phyloP scores from a whole-genome alignment of 2,888 invertebrate genomes.

The Calephelis perditalis region DNA sequence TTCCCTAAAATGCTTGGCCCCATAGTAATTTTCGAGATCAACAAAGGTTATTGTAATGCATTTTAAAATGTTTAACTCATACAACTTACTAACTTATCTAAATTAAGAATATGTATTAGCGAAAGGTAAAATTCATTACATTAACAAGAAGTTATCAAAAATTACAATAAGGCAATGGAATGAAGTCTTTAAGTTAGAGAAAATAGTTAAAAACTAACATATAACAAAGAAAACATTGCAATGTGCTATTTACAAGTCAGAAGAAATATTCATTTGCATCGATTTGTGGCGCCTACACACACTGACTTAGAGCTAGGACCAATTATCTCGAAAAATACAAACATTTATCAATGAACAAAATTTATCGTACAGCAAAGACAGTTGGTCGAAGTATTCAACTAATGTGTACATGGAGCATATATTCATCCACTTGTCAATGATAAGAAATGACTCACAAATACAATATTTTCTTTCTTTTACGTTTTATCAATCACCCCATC shows the following conservation, averaged over 20 bases:
- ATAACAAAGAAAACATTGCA: neutral
- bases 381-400: no score
- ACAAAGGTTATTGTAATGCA: constrained; percentile 13
- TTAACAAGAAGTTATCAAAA: constrained; percentile 10
- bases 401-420: no score
- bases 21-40: constrained; percentile 17
- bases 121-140: constrained; percentile 12
- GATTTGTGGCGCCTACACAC: no score
- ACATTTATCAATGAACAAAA: no score
- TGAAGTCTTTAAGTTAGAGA: constrained; percentile 1
- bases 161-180: constrained; percentile 16
- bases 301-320: no score
- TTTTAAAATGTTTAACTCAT: neutral
- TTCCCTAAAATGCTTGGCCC: constrained; percentile 16
- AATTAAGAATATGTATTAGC: no score
- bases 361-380: no score
- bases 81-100: no score
- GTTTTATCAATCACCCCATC: neutral
- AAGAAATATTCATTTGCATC: no score
- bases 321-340: no score
- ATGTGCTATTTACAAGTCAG: neutral
- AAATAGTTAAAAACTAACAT: neutral
- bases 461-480: neutral
- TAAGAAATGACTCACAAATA: no score
- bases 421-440: no score